phyloP scores from a whole-genome alignment of 2,888 invertebrate species.

The Eupithecia tripunctaria region DNA sequence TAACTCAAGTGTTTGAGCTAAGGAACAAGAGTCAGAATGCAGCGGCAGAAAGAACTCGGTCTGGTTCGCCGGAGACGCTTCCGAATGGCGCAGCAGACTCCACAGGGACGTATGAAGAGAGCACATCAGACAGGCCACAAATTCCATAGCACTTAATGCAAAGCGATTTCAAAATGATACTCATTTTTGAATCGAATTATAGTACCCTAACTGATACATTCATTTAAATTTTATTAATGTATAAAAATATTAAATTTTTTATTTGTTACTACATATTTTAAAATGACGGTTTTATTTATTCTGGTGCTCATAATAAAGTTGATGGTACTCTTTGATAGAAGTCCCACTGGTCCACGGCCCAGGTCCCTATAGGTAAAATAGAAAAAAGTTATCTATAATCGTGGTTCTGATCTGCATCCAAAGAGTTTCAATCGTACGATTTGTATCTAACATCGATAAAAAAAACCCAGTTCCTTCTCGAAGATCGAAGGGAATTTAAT shows the following conservation, averaged over 20 bases:
- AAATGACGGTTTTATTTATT: neutral
- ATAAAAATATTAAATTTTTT: conserved; percentile 26
- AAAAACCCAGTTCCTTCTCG: no score
- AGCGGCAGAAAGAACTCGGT: conserved; percentile 54
- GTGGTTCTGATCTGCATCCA: no score
- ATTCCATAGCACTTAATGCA: conserved; percentile 64
- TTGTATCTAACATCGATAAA: no score
- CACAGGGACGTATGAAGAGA: conserved; percentile 54
- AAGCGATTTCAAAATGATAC: neutral
- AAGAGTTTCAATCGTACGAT: no score
- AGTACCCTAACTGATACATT: conserved; percentile 20
- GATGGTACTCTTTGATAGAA: no score
- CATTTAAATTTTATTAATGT: conserved; percentile 25
- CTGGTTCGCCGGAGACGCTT: conserved; percentile 64
- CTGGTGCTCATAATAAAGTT: neutral
- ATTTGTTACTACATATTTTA: conserved; percentile 27
- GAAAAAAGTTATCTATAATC: no score
- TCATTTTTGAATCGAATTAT: conserved; percentile 13
- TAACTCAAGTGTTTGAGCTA: conserved; percentile 97
- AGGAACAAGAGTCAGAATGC: conserved; percentile 88
- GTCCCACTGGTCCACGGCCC: no score
- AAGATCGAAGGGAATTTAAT: no score
- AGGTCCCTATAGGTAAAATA: no score
- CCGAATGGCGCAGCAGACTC: conserved; percentile 72
- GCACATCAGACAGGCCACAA: conserved; percentile 63